Base-by-base conservation (phyloP, 2,113 vertebrate species). In the Campylomormyrus numenius region DNA sequence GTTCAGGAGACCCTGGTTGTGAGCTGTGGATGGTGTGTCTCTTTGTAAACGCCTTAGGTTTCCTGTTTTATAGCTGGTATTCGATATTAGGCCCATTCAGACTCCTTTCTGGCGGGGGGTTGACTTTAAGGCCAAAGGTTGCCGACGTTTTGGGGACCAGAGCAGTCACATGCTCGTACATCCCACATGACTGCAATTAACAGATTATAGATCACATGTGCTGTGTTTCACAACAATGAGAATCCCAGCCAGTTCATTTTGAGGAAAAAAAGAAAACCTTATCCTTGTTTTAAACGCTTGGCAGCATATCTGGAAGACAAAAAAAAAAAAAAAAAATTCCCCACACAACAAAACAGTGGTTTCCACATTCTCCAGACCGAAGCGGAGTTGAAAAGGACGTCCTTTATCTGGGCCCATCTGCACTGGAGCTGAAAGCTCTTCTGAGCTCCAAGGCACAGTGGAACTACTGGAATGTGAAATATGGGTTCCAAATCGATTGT, bases 1-100 rank as follows among this genome's bases (percentile, higher is more conserved):
- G 91, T 89, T 62, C 89, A 31, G 24, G 53, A 52, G 91, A 80
- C 53, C 91, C 83, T 2, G 91, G 88, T 90, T 70, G 62, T 91
- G 89, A 15, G 35, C 35, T 7, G 15, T 42, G 74, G 35, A 92
- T 53, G 85, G 90, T 45, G 39, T 45, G 31, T 42, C 70, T 88
- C 89, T 88, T 87, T 91, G 90, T 90, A 91, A 92, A 86, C 35
- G 87, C 35, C 35, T 74, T 39, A 13, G 49, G 45, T 56, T 27
- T 6, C 53, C 24, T 7, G 21, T 70, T n/a, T 77, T 50, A 74
- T 42, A 15, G 46, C 49, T 15, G 24, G n/a, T 2, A 49, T 86
- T 50, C 11, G 11, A 50, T 24, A 70, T 50, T 21, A 3, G 49
- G 31, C 49, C 70, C 27, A 7, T 52, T 85, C 45, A 5, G 45